A percentile compares a stretch with the other conserved stretches of the same genome.
Conservation (phyloP, 2,888 invertebrate species). For the Papilio gigon region DNA sequence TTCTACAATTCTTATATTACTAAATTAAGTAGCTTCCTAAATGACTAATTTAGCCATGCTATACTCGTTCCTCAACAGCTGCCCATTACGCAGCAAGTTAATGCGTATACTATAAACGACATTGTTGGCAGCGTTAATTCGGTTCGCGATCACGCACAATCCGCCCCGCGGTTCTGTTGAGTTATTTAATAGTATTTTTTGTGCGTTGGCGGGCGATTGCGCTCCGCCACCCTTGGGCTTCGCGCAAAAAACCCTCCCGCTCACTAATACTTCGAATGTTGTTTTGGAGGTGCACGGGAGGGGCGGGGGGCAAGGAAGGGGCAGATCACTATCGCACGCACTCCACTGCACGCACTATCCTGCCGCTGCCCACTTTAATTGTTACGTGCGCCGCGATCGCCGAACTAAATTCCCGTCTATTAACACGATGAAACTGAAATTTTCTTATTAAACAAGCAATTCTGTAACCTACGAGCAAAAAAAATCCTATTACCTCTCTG, state of each 20-base stretch:
- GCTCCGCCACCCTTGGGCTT: slow-evolving; percentile 78
- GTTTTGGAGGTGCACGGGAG: slow-evolving; percentile 70
- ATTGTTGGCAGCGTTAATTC: slow-evolving; percentile 76
- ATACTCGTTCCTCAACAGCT: slow-evolving; percentile 18
- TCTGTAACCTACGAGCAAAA: slow-evolving; percentile 35
- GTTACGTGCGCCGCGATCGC: slow-evolving; percentile 67
- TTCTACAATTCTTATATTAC: neutral
- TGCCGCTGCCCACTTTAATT: slow-evolving; percentile 78
- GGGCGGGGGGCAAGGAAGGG: slow-evolving; percentile 57
- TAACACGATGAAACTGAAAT: slow-evolving; percentile 42
- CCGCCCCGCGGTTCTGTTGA: slow-evolving; percentile 77
- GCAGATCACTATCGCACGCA: slow-evolving; percentile 78
- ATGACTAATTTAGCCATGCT: neutral
- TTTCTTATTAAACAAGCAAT: slow-evolving; percentile 35
- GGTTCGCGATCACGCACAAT: slow-evolving; percentile 76
- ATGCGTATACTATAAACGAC: slow-evolving; percentile 53
- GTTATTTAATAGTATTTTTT: slow-evolving; percentile 82
- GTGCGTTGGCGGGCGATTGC: slow-evolving; percentile 77
- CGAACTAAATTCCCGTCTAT: slow-evolving; percentile 40
- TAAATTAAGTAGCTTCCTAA: neutral
- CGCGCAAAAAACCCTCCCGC: slow-evolving; percentile 81
- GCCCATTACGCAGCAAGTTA: slow-evolving; percentile 47
- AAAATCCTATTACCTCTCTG: neutral
- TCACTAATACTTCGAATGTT: slow-evolving; percentile 79
- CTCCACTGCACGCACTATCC: slow-evolving; percentile 82